Conservation (phyloP, 2,888 invertebrate genomes). For the Stenodera caucasica region DNA sequence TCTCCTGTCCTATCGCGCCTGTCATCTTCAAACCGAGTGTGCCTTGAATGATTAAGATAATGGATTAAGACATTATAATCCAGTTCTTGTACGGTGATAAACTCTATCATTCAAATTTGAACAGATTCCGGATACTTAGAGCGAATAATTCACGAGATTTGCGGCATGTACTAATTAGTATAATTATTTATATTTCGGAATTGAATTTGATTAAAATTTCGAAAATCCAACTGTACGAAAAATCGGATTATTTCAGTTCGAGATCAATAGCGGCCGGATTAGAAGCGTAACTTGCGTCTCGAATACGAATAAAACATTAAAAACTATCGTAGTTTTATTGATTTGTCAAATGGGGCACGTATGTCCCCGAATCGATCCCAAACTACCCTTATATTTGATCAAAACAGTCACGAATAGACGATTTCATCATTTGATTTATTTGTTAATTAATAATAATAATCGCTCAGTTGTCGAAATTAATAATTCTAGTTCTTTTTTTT, state of each 20-base stretch:
- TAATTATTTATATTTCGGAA: background rate
- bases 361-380: background rate
- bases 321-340: slow-evolving; percentile 11
- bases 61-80: slow-evolving; percentile 41
- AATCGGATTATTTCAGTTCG: too few species aligned
- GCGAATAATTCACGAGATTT: slow-evolving; percentile 30
- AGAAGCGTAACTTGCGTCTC: background rate
- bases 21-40: slow-evolving; percentile 32
- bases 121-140: slow-evolving; percentile 23
- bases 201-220: background rate
- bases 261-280: slow-evolving; percentile 5
- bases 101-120: slow-evolving; percentile 38
- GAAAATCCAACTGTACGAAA: too few species aligned
- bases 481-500: too few species aligned
- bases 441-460: too few species aligned
- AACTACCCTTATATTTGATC: background rate
- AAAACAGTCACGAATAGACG: background rate
- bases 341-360: slow-evolving; percentile 12
- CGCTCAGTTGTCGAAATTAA: too few species aligned
- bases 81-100: slow-evolving; percentile 36
- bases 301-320: slow-evolving; percentile 18
- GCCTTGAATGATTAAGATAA: slow-evolving; percentile 41
- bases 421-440: background rate
- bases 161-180: background rate
- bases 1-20: slow-evolving; percentile 27